Evolutionary conservation across 2,888 invertebrate genomes (phyloP), one percentile per base, ranked within the genome.

Genomic region (Campoplex capitator): DNA sequence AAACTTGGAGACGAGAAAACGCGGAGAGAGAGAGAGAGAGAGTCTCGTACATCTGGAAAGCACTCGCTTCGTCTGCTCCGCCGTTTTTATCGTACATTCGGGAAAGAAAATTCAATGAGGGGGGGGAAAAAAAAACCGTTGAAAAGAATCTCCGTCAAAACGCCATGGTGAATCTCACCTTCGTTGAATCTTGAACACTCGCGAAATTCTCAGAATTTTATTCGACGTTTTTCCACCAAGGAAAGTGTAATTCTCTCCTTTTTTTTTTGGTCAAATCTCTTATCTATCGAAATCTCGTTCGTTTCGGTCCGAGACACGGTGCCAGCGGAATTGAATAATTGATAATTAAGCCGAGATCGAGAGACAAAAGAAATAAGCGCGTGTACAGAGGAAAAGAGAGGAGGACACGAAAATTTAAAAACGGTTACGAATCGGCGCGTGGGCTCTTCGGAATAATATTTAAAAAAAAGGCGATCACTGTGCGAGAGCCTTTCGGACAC

Each of bases 401-500:
- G 18, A 45, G 0, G 42, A 68, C 13, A 7, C 23, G 45, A 28
- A 9, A 73, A 70, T 3, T 32, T 32, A 32, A 73, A 73, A 73
- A 18, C 23, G 4, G 58, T 16, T 35, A 48, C n/a, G 3, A 62
- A 65, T 42, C 23, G n/a, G 54, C 68, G 68, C 62, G 62, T 62
- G 62, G 62, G 16, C 16, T 68, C 18, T 11, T 42, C 11, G 8
- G 23, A 23, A 23, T 23, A 56, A 38, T 23, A 74, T 51, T 56
- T 56, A 18, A n/a, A 35, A 51, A 90, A 90, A 88, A 73, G 83
- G 77, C 88, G 88, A 89, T 84, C 81, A 83, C 88, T 84, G 88
- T 90, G 88, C 91, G 89, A 88, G 89, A 90, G 91, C 88, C 87
- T 90, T 90, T 91, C 89, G 89, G 89, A 90, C 91, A 92, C 93